These are phyloP conservation scores for Nasonia oneida DNA, from an alignment of 2,888 invertebrate genomes.

Conservation along the genomic window DNA sequence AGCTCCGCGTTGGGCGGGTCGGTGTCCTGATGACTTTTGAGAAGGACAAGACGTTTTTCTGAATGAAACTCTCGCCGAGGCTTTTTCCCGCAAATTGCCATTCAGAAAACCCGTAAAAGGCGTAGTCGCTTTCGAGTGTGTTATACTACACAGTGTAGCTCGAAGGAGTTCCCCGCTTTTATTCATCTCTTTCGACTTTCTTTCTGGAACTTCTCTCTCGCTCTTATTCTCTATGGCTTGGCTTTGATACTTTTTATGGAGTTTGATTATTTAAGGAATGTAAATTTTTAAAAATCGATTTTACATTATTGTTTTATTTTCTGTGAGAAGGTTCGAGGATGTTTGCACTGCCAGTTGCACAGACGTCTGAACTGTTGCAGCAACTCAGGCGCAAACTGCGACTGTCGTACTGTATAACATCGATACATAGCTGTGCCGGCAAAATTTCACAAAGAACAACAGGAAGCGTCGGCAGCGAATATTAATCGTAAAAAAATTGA, in stretches of 20 bases:
- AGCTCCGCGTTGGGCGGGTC: slow-evolving; percentile 41
- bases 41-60: slow-evolving; percentile 53
- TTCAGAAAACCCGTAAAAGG: slow-evolving; percentile 42
- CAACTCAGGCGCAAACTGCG: no score
- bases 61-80: slow-evolving; percentile 51
- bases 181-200: slow-evolving; percentile 44
- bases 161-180: slow-evolving; percentile 49
- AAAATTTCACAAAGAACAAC: no score
- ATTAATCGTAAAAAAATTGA: no score
- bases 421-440: no score
- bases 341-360: no score
- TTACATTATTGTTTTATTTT: no score
- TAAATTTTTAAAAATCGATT: background rate
- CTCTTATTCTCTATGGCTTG: background rate
- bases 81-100: slow-evolving; percentile 55
- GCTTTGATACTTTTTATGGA: background rate
- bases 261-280: background rate
- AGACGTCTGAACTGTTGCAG: no score
- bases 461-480: no score
- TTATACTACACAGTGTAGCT: background rate
- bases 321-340: no score
- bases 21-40: slow-evolving; percentile 39
- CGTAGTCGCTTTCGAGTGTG: slow-evolving; percentile 40
- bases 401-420: no score
- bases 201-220: background rate